Evolutionary conservation across 1,140 invertebrate genomes (phyloP).

Genomic region (Caenorhabditis inopinata): DNA sequence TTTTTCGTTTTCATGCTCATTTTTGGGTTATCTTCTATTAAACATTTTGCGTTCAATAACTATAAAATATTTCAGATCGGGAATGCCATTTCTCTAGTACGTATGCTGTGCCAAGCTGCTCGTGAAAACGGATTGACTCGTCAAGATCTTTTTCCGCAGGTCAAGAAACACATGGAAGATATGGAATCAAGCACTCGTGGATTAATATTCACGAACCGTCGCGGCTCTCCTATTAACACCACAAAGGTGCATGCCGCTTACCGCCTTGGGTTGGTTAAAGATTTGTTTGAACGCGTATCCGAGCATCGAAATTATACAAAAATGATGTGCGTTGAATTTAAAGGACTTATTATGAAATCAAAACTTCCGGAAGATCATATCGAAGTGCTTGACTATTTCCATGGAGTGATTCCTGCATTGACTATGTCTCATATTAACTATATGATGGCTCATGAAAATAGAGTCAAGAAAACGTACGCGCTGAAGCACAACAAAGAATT

Average conservation of each 20-base stretch:
- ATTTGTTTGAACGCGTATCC: background rate
- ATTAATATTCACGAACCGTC: background rate
- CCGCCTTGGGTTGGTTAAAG: background rate
- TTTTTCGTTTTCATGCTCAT: no score
- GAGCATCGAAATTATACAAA: background rate
- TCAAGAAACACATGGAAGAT: constrained; percentile 25
- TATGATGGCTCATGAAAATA: background rate
- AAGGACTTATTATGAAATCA: background rate
- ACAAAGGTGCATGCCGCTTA: background rate
- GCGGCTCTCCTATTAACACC: background rate
- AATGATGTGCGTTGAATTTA: background rate
- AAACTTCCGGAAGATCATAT: background rate
- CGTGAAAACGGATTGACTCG: background rate
- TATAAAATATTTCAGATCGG: constrained; percentile 10
- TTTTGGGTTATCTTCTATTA: no score
- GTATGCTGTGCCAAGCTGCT: background rate
- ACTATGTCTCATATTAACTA: background rate
- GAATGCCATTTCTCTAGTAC: background rate
- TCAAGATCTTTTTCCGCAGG: background rate
- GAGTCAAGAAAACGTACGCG: background rate
- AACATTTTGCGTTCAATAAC: no score
- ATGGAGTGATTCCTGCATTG: background rate
- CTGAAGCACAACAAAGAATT: background rate
- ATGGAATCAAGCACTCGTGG: background rate
- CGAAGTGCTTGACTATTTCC: constrained; percentile 8